These are phyloP conservation scores for Chironomus riparius DNA, from an alignment of 2,888 invertebrate species.

Conservation along the genomic window DNA sequence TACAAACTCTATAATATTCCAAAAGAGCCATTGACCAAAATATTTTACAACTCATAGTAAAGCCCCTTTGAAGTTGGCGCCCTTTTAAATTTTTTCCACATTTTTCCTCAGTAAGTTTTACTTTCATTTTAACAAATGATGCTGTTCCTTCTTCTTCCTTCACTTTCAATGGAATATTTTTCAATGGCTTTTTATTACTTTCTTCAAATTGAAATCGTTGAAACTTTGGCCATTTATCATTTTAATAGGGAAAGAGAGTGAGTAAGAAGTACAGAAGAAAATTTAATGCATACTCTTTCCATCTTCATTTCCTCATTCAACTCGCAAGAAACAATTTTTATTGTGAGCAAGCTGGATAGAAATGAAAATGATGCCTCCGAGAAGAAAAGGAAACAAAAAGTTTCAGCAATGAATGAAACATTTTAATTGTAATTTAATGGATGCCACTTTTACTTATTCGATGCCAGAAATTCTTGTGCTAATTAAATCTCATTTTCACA, in stretches of 20 bases:
- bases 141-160: not conserved
- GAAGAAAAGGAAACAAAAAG: not conserved
- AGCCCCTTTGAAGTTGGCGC: too few relatives aligned
- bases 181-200: not conserved
- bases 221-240: slow-evolving; percentile 20
- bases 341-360: not conserved
- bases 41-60: too few relatives aligned
- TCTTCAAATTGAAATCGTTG: not conserved
- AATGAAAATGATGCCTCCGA: not conserved
- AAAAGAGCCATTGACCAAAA: too few relatives aligned
- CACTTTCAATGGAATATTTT: too few relatives aligned
- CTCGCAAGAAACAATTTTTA: not conserved
- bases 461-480: not conserved
- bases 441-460: not conserved
- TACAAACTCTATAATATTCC: too few relatives aligned
- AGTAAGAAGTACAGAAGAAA: not conserved
- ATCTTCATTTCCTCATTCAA: not conserved
- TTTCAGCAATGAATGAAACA: not conserved
- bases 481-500: slow-evolving; percentile 15
- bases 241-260: slow-evolving; percentile 9
- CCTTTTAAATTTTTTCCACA: too few relatives aligned
- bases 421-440: slow-evolving; percentile 14
- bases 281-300: not conserved
- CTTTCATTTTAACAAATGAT: not conserved
- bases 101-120: not conserved